These are phyloP conservation scores for Malacoctenus gilli DNA, from an alignment of 2,797 vertebrate species.

Conservation along the genomic window DNA sequence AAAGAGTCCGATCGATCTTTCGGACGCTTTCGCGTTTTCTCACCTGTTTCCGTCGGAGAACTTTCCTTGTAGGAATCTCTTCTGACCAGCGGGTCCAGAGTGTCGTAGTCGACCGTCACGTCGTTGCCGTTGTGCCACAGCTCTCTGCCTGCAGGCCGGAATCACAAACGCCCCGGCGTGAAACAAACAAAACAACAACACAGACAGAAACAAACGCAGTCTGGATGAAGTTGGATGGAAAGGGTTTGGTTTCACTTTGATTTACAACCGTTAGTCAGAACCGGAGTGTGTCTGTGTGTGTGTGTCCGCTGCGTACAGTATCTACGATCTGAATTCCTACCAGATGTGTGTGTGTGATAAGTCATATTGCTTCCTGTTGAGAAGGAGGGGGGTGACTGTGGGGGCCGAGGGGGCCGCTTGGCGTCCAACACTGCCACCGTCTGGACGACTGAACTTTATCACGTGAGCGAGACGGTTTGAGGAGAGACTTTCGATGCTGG, in stretches of 20 bases:
- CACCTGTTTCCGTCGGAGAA: slow-evolving; percentile 78
- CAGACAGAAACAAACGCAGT: slow-evolving; percentile 17
- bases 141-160: slow-evolving; percentile 80
- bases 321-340: slow-evolving; percentile 66
- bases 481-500: no score
- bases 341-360: slow-evolving; percentile 68
- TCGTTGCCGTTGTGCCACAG: slow-evolving; percentile 78
- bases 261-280: no score
- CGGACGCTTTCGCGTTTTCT: background rate
- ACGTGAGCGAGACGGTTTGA: background rate
- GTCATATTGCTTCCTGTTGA: slow-evolving; percentile 70
- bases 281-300: slow-evolving; percentile 12
- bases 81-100: slow-evolving; percentile 85
- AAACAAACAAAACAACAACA: no score
- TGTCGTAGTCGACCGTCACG: slow-evolving; percentile 85
- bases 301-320: slow-evolving; percentile 27
- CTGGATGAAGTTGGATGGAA: no score
- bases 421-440: slow-evolving; percentile 59
- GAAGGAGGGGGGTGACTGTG: slow-evolving; percentile 41
- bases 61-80: slow-evolving; percentile 87
- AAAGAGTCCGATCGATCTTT: background rate
- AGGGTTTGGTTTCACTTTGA: slow-evolving; percentile 6
- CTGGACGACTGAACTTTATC: slow-evolving; percentile 33
- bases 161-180: no score
- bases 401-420: background rate